phyloP scores from a whole-genome alignment of 2,888 invertebrate species.

The Synergus itoensis region DNA sequence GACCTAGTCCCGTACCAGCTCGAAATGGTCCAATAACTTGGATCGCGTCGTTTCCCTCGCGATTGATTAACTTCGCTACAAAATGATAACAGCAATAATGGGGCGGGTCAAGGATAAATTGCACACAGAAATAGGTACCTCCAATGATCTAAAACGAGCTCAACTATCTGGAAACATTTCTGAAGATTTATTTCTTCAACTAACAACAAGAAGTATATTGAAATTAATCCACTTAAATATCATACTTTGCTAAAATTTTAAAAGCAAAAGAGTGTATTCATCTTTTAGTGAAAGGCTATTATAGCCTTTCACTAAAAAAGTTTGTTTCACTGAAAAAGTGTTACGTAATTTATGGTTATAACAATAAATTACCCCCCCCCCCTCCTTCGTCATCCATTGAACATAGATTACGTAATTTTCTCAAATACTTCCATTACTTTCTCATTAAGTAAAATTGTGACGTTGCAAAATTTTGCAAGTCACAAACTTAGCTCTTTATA shows the following conservation, averaged over 20 bases:
- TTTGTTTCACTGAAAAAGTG: no score
- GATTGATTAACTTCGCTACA: constrained; percentile 37
- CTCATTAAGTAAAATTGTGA: no score
- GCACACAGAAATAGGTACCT: constrained; percentile 1
- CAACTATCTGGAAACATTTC: background rate
- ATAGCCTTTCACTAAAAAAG: no score
- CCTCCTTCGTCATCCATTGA: no score
- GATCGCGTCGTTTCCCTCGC: constrained; percentile 14
- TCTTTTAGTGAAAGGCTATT: no score
- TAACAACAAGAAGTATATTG: background rate
- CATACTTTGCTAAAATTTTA: background rate
- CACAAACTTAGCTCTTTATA: no score
- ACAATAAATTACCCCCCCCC: no score
- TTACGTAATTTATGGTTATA: no score
- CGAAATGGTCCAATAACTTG: constrained; percentile 39
- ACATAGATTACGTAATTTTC: no score
- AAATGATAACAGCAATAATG: constrained; percentile 34
- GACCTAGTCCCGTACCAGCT: constrained; percentile 9
- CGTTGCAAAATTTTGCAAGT: no score
- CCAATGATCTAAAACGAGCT: constrained; percentile 12
- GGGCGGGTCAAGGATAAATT: constrained; percentile 18
- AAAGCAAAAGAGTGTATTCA: no score
- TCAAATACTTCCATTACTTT: no score
- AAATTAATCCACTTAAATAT: background rate
- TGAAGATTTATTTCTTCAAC: background rate